Conservation (phyloP, 2,888 invertebrate species). For the Hyalella azteca region DNA sequence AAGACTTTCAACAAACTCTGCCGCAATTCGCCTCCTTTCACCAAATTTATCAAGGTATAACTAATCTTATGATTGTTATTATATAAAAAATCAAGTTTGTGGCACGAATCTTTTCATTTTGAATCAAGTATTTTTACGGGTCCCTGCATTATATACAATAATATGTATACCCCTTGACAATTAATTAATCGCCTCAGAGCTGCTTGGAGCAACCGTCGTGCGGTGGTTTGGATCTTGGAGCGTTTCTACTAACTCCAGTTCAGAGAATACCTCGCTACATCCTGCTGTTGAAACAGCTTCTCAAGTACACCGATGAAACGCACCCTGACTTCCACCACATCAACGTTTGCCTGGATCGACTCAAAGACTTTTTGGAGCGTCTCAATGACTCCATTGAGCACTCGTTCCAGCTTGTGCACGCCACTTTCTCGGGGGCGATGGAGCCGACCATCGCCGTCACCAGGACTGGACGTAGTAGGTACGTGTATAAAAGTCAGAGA, state of each 20-base stretch:
- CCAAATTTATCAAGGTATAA: constrained; percentile 63
- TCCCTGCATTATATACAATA: no score
- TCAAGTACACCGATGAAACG: constrained; percentile 62
- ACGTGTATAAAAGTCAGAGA: neutral
- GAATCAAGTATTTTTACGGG: no score
- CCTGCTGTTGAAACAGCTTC: constrained; percentile 64
- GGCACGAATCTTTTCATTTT: no score
- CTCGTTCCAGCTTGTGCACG: constrained; percentile 63
- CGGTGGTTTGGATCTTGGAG: constrained; percentile 63
- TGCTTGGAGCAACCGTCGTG: constrained; percentile 62
- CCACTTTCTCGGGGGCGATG: constrained; percentile 47
- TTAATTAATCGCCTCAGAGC: constrained; percentile 59
- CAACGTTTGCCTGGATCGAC: constrained; percentile 62
- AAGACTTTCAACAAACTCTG: constrained; percentile 64
- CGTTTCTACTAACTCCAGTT: constrained; percentile 64
- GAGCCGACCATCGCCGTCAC: neutral
- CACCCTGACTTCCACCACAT: constrained; percentile 64
- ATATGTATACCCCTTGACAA: no score
- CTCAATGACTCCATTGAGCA: constrained; percentile 65
- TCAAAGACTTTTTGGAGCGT: constrained; percentile 63
- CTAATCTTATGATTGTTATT: no score
- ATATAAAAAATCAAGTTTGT: no score
- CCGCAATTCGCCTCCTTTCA: constrained; percentile 62
- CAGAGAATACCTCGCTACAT: constrained; percentile 65
- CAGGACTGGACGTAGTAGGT: constrained; percentile 6